Conservation (phyloP, 2,888 invertebrate genomes). For the Mythimna pallens region DNA sequence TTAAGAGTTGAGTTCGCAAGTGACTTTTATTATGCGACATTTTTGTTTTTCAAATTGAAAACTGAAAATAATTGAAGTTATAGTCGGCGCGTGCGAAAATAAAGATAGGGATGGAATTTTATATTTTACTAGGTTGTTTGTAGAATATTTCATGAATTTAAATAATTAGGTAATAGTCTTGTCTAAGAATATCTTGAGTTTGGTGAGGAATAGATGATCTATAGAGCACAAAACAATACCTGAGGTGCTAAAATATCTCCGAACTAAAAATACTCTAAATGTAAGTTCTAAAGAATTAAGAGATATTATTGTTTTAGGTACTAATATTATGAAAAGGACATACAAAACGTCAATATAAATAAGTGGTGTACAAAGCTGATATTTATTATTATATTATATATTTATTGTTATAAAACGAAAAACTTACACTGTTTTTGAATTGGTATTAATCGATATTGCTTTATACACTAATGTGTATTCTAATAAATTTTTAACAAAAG, state of each 20-base stretch:
- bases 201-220: background rate
- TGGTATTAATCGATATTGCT: background rate
- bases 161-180: background rate
- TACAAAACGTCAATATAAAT: background rate
- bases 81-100: background rate
- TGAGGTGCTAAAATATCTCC: too few relatives aligned
- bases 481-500: background rate
- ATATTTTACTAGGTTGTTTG: background rate
- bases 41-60: constrained; percentile 12
- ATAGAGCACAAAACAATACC: too few relatives aligned
- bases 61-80: constrained; percentile 16
- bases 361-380: background rate
- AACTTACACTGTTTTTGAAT: background rate
- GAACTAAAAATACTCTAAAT: background rate
- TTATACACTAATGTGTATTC: background rate
- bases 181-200: background rate
- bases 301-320: background rate
- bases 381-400: too few relatives aligned
- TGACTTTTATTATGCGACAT: constrained; percentile 15
- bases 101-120: background rate
- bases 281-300: background rate
- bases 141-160: background rate
- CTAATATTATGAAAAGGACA: background rate
- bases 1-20: constrained; percentile 27
- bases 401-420: too few relatives aligned